Conservation (phyloP, 1,140 invertebrate species). For the Lasioglossum albipes region DNA sequence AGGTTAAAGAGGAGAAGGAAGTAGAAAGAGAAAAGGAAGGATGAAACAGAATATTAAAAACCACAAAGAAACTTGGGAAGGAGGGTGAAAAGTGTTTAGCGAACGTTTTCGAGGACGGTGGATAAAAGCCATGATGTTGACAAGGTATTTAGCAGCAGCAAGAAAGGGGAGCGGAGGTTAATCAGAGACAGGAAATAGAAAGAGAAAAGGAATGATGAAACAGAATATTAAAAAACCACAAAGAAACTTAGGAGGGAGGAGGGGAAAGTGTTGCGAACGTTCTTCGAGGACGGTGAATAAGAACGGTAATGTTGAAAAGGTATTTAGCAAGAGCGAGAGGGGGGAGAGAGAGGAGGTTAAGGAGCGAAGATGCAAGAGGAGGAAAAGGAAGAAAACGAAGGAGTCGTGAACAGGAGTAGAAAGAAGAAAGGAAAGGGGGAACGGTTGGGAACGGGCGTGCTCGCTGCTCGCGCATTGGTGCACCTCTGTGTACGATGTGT, state of each 20-base stretch:
- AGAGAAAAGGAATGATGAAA: no score
- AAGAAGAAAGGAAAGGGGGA: slow-evolving; percentile 68
- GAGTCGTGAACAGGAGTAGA: slow-evolving; percentile 22
- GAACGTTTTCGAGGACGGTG: not conserved
- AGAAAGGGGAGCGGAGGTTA: not conserved
- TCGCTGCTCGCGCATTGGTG: slow-evolving; percentile 77
- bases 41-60: no score
- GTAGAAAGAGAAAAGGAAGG: no score
- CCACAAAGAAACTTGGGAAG: no score
- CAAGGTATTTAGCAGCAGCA: not conserved
- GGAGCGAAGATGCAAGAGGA: slow-evolving; percentile 40
- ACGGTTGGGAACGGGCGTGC: slow-evolving; percentile 69
- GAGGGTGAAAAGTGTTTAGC: no score
- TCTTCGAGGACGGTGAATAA: not conserved
- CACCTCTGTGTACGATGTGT: slow-evolving; percentile 69
- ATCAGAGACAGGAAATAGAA: no score
- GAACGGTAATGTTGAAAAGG: slow-evolving; percentile 5
- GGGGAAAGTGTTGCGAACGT: no score
- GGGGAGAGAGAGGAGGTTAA: not conserved
- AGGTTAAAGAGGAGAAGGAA: no score
- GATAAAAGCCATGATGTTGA: not conserved
- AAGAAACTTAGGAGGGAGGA: no score
- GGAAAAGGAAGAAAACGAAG: slow-evolving; percentile 56
- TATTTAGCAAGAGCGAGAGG: not conserved
- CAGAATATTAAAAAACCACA: no score